These are phyloP conservation scores for Cerceris rybyensis DNA, from an alignment of 2,888 invertebrate species.

Conservation along the genomic window DNA sequence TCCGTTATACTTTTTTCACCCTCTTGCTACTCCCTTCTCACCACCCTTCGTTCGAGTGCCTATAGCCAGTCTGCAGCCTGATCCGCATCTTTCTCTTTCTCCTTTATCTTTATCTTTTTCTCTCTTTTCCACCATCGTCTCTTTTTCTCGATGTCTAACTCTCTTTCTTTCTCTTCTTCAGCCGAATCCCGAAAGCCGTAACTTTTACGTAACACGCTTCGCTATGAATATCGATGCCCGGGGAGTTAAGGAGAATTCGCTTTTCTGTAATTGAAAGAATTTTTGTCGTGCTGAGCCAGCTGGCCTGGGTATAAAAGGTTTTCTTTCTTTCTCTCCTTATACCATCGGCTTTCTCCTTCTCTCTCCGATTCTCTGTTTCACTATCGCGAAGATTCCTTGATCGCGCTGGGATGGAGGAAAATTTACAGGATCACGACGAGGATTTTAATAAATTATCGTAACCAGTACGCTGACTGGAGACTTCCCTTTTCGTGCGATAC, in stretches of 20 bases:
- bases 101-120: background rate
- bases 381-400: constrained; percentile 23
- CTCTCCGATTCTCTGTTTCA: background rate
- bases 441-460: constrained; percentile 67
- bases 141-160: background rate
- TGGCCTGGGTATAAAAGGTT: constrained; percentile 72
- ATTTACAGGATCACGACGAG: constrained; percentile 56
- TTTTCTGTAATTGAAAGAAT: constrained; percentile 77
- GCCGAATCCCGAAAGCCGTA: constrained; percentile 53
- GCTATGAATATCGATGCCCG: constrained; percentile 77
- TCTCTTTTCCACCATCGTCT: constrained; percentile 24
- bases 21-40: constrained; percentile 45
- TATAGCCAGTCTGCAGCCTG: constrained; percentile 60
- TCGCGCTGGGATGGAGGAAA: constrained; percentile 26
- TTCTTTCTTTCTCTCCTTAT: constrained; percentile 25
- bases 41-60: constrained; percentile 50
- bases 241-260: constrained; percentile 69
- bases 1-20: constrained; percentile 66
- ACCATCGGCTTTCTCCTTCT: background rate
- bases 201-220: constrained; percentile 73
- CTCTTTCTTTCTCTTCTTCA: constrained; percentile 9
- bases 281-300: constrained; percentile 72
- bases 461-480: constrained; percentile 43
- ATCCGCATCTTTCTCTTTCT: constrained; percentile 58
- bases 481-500: constrained; percentile 20